phyloP scores from a whole-genome alignment of 1,140 invertebrate genomes.

The Macrocentrus cingulum region DNA sequence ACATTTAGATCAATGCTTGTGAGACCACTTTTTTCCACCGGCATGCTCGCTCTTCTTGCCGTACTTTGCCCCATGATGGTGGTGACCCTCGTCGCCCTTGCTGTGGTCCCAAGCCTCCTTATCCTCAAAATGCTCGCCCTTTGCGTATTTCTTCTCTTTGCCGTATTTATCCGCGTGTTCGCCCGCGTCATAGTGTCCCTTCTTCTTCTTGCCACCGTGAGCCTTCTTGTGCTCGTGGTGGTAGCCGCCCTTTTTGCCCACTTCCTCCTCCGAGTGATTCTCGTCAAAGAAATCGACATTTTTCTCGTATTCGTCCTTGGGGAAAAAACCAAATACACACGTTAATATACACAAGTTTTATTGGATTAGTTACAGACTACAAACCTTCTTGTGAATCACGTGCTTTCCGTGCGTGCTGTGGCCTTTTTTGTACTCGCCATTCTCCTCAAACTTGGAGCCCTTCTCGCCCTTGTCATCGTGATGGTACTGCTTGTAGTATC shows the following conservation, averaged over 20 bases:
- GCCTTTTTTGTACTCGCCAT: constrained; percentile 55
- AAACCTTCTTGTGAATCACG: constrained; percentile 57
- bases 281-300: constrained; percentile 60
- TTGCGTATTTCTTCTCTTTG: constrained; percentile 60
- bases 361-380: neutral
- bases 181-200: constrained; percentile 54
- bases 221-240: constrained; percentile 44
- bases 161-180: constrained; percentile 62
- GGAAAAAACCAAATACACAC: neutral
- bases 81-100: constrained; percentile 61
- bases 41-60: constrained; percentile 57
- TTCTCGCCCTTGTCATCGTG: constrained; percentile 50
- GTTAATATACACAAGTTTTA: neutral
- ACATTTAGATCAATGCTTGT: constrained; percentile 41
- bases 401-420: constrained; percentile 59
- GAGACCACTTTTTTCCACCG: constrained; percentile 63
- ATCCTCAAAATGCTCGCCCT: constrained; percentile 62
- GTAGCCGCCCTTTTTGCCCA: constrained; percentile 51
- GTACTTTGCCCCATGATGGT: constrained; percentile 54
- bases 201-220: constrained; percentile 56
- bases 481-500: constrained; percentile 48
- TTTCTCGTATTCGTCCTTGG: constrained; percentile 59
- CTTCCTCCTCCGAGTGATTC: constrained; percentile 52
- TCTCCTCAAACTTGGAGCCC: constrained; percentile 46
- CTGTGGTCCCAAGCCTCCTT: constrained; percentile 62